Evolutionary conservation across 2,797 vertebrate species (phyloP).

Genomic region (Anas georgica): DNA sequence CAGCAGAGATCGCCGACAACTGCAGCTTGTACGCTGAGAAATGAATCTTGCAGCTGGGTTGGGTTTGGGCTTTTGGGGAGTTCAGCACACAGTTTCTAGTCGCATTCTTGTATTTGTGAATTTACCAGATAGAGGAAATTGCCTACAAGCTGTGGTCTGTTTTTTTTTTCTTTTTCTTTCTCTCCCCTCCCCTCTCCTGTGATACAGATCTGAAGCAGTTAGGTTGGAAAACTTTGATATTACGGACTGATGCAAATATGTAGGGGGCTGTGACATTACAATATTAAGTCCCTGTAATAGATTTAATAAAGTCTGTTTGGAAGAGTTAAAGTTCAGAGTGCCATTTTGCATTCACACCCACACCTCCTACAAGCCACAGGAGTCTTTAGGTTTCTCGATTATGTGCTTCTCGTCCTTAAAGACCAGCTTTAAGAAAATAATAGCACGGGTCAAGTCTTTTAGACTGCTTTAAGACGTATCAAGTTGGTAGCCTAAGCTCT

Average conservation of each 20-base stretch:
- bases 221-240: neutral
- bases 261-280: neutral
- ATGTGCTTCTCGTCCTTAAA: neutral
- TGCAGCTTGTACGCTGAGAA: neutral
- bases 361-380: neutral
- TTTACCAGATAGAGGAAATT: neutral
- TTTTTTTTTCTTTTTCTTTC: no score
- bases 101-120: neutral
- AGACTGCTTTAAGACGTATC: neutral
- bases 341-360: neutral
- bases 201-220: neutral
- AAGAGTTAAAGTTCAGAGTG: neutral
- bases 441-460: neutral
- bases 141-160: neutral
- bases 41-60: neutral
- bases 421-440: neutral
- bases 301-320: no score
- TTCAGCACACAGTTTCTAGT: neutral
- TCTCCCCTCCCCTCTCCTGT: accelerated
- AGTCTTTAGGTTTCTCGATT: neutral
- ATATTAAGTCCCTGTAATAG: no score
- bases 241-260: neutral
- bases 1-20: neutral
- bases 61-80: neutral
- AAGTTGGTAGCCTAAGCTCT: neutral